phyloP scores from a whole-genome alignment of 2,797 vertebrate species.

The Babyrousa celebensis region DNA sequence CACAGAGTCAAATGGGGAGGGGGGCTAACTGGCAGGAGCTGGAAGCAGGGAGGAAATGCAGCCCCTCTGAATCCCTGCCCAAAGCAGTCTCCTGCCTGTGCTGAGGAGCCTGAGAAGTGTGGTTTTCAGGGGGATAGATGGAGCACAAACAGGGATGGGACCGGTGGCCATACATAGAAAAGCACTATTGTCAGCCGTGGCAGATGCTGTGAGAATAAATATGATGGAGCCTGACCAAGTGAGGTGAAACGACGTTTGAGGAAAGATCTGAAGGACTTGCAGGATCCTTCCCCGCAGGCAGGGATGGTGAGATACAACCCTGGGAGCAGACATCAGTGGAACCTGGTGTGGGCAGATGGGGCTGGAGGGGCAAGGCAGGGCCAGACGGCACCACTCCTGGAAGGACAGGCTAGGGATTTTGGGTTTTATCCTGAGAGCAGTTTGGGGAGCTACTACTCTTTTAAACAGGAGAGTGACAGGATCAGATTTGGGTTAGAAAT shows the following conservation, averaged over 20 bases:
- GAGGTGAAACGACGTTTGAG: not conserved
- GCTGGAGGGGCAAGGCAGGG: not conserved
- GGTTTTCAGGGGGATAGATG: not conserved
- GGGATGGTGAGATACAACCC: not conserved
- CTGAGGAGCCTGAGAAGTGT: not conserved
- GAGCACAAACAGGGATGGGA: not conserved
- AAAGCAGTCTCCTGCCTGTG: not conserved
- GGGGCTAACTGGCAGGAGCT: not conserved
- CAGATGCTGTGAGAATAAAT: not conserved
- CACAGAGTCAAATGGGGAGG: no score
- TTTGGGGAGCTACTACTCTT: not conserved
- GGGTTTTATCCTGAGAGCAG: not conserved
- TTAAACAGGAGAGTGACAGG: not conserved
- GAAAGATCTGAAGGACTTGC: not conserved
- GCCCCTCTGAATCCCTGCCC: not conserved
- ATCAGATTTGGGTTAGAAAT: not conserved
- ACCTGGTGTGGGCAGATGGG: not conserved
- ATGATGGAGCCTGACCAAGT: rapidly evolving
- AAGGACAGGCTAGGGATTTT: not conserved
- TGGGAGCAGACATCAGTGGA: not conserved
- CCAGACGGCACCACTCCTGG: not conserved
- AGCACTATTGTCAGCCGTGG: not conserved
- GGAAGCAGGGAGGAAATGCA: not conserved
- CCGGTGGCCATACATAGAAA: not conserved
- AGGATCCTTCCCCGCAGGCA: not conserved